These are phyloP conservation scores for Pagrus major DNA, from an alignment of 2,113 vertebrate genomes.

Conservation along the genomic window DNA sequence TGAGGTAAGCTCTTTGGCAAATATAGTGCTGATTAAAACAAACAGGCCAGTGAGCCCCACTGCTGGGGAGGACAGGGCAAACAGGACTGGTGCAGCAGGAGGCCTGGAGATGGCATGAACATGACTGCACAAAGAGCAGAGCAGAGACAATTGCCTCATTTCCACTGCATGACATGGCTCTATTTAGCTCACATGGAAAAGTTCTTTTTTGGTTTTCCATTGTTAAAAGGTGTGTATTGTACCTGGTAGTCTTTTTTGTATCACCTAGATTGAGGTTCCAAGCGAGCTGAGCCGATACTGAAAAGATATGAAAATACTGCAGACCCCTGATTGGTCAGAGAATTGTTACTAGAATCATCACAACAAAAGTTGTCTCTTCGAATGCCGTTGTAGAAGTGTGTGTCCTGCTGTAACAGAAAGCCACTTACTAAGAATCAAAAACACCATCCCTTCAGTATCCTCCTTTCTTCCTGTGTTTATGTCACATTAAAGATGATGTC, in stretches of 20 bases:
- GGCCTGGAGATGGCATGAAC: constrained; percentile 58
- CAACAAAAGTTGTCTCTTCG: no score
- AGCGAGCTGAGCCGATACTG: no score
- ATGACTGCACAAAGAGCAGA: constrained; percentile 37
- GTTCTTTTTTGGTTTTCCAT: neutral
- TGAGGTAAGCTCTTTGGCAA: constrained; percentile 80
- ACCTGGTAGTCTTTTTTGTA: neutral
- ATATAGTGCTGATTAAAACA: constrained; percentile 83
- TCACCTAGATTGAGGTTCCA: neutral
- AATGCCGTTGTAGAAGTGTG: no score
- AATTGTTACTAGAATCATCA: no score
- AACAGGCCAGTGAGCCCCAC: constrained; percentile 72
- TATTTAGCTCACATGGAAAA: no score
- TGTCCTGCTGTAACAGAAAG: no score
- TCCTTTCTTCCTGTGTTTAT: no score
- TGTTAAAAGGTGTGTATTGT: neutral
- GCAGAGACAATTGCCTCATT: constrained; percentile 35
- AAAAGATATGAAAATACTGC: no score
- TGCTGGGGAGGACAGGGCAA: constrained; percentile 74
- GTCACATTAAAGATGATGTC: no score
- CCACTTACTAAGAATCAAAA: no score
- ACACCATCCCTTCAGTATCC: no score
- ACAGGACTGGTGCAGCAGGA: constrained; percentile 66
- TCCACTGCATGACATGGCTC: neutral
- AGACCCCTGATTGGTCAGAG: no score